Conservation (phyloP, 1,140 invertebrate genomes). For the Hylaeus volcanicus region DNA sequence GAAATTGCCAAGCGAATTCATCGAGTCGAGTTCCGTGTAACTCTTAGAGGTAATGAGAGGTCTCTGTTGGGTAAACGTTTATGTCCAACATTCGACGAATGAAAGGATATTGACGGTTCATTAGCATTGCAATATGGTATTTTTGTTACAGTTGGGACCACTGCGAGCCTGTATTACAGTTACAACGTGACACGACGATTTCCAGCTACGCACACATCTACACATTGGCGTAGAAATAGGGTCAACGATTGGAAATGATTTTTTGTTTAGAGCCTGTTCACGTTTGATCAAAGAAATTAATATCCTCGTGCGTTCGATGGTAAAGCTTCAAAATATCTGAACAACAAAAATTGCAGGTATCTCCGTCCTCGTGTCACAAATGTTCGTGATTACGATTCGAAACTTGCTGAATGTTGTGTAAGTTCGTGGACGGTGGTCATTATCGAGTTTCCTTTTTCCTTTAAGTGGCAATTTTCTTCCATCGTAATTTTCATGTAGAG, state of each 20-base stretch:
- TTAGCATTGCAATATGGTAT: background rate
- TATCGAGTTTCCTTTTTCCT: too few species aligned
- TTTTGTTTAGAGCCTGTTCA: background rate
- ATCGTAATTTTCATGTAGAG: too few species aligned
- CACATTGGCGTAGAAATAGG: conserved; percentile 34
- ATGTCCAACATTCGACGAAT: too few species aligned
- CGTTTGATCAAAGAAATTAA: conserved; percentile 31
- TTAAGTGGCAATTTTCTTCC: too few species aligned
- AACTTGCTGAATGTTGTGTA: too few species aligned
- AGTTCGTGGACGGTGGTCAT: too few species aligned
- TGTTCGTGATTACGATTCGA: too few species aligned
- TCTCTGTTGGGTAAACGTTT: too few species aligned
- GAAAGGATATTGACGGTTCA: too few species aligned
- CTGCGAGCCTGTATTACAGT: conserved; percentile 73
- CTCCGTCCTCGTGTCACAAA: too few species aligned
- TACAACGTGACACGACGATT: conserved; percentile 70
- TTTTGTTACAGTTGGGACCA: conserved; percentile 17
- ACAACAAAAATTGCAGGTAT: too few species aligned
- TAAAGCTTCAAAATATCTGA: background rate
- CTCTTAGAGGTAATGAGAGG: too few species aligned
- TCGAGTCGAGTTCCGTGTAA: background rate
- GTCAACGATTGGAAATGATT: conserved; percentile 23
- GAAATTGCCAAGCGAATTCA: background rate
- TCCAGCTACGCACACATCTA: conserved; percentile 62
- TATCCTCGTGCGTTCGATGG: background rate